phyloP scores from a whole-genome alignment of 2,888 invertebrate species.

The Adela reaumurella region DNA sequence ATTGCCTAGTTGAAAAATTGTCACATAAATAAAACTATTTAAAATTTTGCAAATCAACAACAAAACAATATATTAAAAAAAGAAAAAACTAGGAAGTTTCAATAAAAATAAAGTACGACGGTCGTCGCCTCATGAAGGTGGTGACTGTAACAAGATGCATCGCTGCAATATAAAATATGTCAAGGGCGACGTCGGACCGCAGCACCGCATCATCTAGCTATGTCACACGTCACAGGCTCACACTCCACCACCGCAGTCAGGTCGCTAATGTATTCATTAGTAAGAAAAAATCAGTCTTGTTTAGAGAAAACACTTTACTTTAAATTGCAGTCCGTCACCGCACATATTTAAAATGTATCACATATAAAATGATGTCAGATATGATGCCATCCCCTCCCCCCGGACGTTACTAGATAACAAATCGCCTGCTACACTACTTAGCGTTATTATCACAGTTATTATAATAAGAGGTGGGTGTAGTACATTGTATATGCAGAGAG shows the following conservation, averaged over 20 bases:
- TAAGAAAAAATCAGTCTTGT: constrained; percentile 60
- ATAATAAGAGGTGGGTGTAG: constrained; percentile 52
- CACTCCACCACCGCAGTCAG: not conserved
- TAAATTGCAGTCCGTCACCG: constrained; percentile 17
- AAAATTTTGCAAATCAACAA: constrained; percentile 54
- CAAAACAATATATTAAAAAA: constrained; percentile 31
- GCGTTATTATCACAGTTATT: constrained; percentile 60
- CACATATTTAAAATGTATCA: constrained; percentile 44
- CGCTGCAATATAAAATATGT: not conserved
- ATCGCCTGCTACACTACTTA: constrained; percentile 58
- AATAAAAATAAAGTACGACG: not conserved
- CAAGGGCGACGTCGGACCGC: not conserved
- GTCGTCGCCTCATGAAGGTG: not conserved
- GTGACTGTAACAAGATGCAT: not conserved
- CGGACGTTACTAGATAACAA: constrained; percentile 57
- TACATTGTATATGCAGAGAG: no score
- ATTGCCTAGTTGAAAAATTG: constrained; percentile 30
- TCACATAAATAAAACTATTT: constrained; percentile 28
- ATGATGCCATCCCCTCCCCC: constrained; percentile 58
- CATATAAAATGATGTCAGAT: constrained; percentile 55
- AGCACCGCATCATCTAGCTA: constrained; percentile 1
- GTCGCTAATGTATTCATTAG: constrained; percentile 38
- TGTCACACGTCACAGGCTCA: constrained; percentile 19
- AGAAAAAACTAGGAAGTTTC: not conserved
- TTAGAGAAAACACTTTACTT: constrained; percentile 52